phyloP scores from a whole-genome alignment of 2,113 vertebrate species.

The Desmodus rotundus region DNA sequence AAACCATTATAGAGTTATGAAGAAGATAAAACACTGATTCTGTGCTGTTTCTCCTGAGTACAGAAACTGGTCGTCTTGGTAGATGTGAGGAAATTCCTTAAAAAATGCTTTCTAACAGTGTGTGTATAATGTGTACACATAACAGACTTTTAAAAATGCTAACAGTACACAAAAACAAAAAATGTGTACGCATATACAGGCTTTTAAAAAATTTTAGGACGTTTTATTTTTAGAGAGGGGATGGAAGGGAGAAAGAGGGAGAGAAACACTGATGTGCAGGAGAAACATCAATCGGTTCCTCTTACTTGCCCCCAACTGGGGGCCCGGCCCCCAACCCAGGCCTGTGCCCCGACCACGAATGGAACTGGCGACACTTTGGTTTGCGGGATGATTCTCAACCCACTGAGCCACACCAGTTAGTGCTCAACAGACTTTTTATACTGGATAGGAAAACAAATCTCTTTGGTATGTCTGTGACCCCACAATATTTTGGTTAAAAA shows the following conservation, averaged over 20 bases:
- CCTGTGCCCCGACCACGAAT: too few species aligned
- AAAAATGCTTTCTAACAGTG: neutral
- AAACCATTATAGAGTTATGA: neutral
- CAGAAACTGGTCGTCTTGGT: neutral
- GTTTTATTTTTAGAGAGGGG: too few species aligned
- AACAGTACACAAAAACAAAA: neutral
- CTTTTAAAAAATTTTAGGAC: too few species aligned
- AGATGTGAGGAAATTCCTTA: neutral
- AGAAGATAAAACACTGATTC: neutral
- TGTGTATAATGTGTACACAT: too few species aligned
- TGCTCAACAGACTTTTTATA: neutral
- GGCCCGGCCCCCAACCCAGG: too few species aligned
- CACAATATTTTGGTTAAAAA: neutral
- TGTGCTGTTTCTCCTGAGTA: neutral
- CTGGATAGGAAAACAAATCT: neutral
- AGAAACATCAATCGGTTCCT: too few species aligned
- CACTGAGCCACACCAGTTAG: too few species aligned
- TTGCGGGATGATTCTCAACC: too few species aligned
- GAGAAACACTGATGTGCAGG: too few species aligned
- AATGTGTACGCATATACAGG: accelerated
- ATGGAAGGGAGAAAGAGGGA: too few species aligned
- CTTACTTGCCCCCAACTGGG: too few species aligned
- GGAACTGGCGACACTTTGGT: too few species aligned
- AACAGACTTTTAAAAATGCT: neutral
- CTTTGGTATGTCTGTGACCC: neutral